Evolutionary conservation across 2,113 vertebrate species (phyloP), one percentile per base, ranked within the genome.

Genomic region (Xenus cinereus): DNA sequence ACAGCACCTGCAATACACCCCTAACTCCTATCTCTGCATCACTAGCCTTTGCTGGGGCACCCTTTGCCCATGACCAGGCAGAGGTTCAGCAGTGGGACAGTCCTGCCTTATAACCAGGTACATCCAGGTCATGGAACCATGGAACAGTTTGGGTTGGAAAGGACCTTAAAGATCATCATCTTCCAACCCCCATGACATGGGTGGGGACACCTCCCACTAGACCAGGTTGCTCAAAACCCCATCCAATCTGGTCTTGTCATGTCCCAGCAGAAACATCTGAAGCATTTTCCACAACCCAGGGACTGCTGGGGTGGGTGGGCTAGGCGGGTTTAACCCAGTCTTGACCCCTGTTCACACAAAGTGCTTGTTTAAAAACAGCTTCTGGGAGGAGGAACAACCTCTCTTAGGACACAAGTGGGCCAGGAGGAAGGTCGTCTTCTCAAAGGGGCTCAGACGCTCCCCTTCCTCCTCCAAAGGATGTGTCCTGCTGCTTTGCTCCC

Each of bases 361-460:
- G 4, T 21, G 11, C 20, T n/a, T 20, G 6, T 48, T 80, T 51
- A 64, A 79, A 77, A 71, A 4, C 54, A 75, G 23, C 10, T 74
- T 35, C 37, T 50, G 19, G 24, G 28, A 41, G 37, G 24, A 5
- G 6, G 7, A 46, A 45, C 0, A 1, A 53, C 20, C 21, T 53
- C 20, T 78, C 12, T 33, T 28, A 59, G 37, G 19, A 23, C 33
- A 48, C 1, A 4, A 3, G 23, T 23, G 5, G 33, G 30, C 16
- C 35, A 48, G n/a, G 13, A 50, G 11, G 12, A 84, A 59, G 24
- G 18, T 39, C 8, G 6, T 56, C 35, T 56, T 53, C 75, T 64
- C 27, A 3, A 7, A 12, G 27, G 1, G 1, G 9, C 12, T 85
- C 66, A 67, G 26, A 71, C 11, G 27, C 13, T 0, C 4, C 9